These are phyloP conservation scores for Malurus leucopterus DNA, from an alignment of 2,797 vertebrate genomes.

Conservation along the genomic window DNA sequence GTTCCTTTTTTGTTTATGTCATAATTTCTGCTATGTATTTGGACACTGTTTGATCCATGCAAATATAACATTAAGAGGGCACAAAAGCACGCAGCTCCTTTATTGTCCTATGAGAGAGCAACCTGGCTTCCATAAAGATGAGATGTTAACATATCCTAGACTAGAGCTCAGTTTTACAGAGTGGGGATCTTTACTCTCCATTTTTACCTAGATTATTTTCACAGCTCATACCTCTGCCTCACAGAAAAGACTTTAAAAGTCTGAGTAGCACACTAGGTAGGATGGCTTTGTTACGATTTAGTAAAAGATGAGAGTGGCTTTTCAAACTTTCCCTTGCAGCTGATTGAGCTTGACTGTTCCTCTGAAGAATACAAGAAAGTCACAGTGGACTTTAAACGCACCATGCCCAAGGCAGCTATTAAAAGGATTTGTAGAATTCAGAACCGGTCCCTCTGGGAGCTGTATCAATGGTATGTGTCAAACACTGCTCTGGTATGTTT, in stretches of 20 bases:
- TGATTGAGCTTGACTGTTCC: slow-evolving; percentile 68
- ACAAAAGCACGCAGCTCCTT: not conserved
- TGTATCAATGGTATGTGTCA: slow-evolving; percentile 82
- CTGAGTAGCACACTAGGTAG: not conserved
- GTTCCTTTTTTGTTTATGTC: not conserved
- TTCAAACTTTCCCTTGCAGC: slow-evolving; percentile 51
- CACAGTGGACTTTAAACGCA: slow-evolving; percentile 74
- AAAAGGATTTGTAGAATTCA: slow-evolving; percentile 80
- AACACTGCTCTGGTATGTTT: not conserved
- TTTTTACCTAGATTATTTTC: not conserved
- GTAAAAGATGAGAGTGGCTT: not conserved
- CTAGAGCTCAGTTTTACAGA: not conserved
- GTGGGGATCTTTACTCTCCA: not conserved
- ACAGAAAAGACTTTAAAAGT: not conserved
- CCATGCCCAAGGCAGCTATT: slow-evolving; percentile 73
- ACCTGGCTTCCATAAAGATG: not conserved
- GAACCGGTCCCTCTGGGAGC: slow-evolving; percentile 82
- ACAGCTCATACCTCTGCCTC: not conserved
- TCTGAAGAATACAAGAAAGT: slow-evolving; percentile 77
- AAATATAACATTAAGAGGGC: not conserved
- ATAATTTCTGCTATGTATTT: not conserved
- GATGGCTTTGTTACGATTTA: not conserved
- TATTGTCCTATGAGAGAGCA: not conserved
- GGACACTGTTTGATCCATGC: not conserved
- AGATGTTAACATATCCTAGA: not conserved